phyloP scores from a whole-genome alignment of 2,797 vertebrate species.

The Hyperoplus immaculatus region DNA sequence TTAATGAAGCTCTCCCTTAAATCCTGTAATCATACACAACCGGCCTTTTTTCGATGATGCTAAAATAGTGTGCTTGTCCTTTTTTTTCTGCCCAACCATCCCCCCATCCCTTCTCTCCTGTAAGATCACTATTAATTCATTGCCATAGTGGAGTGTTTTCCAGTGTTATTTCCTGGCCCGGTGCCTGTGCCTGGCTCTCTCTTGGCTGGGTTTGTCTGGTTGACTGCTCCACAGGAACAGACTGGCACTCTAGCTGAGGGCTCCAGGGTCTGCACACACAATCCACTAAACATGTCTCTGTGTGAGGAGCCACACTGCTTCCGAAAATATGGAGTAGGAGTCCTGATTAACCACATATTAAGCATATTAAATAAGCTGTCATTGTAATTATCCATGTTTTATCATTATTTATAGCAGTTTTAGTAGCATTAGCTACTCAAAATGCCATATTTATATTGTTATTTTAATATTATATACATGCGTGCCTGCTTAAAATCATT shows the following conservation, averaged over 20 bases:
- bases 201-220: constrained; percentile 83
- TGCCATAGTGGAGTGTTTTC: constrained; percentile 78
- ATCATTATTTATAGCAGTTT: not conserved
- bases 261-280: constrained; percentile 80
- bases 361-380: constrained; percentile 17
- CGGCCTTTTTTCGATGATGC: constrained; percentile 44
- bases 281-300: constrained; percentile 81
- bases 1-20: constrained; percentile 49
- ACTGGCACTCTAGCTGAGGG: constrained; percentile 86
- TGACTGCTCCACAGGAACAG: constrained; percentile 87
- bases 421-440: not conserved
- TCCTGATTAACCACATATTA: constrained; percentile 47
- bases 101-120: constrained; percentile 52
- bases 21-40: constrained; percentile 47
- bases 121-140: constrained; percentile 79
- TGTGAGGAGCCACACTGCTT: constrained; percentile 68
- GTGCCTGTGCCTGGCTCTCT: constrained; percentile 81
- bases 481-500: constrained; percentile 5
- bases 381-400: not conserved
- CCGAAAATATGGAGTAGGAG: constrained; percentile 49
- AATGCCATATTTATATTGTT: constrained; percentile 8
- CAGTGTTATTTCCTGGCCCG: constrained; percentile 80
- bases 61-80: constrained; percentile 31
- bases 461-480: constrained; percentile 6
- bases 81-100: constrained; percentile 23